A percentile compares a stretch with the other conserved stretches of the same genome.
These are phyloP conservation scores for Mizuhopecten yessoensis DNA, from an alignment of 1,140 invertebrate species.

Conservation along the genomic window DNA sequence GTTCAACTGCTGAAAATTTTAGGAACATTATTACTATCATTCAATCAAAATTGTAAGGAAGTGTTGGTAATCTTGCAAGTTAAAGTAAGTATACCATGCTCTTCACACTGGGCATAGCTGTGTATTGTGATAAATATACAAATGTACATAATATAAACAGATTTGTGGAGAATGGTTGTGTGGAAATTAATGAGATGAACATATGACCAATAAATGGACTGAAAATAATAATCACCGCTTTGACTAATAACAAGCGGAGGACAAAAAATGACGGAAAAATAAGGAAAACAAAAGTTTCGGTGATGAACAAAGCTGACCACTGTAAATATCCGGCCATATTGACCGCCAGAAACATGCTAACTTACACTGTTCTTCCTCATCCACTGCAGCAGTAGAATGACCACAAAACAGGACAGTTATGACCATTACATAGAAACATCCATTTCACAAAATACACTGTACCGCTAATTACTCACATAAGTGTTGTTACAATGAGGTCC, in stretches of 20 bases:
- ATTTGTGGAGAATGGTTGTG: neutral
- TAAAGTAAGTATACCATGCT: too few relatives aligned
- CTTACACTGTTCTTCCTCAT: slow-evolving; percentile 80
- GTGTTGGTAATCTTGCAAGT: too few relatives aligned
- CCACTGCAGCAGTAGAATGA: slow-evolving; percentile 67
- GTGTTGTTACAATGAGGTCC: too few relatives aligned
- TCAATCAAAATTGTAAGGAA: too few relatives aligned
- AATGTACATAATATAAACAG: too few relatives aligned
- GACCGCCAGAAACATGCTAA: slow-evolving; percentile 56
- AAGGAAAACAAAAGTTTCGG: neutral
- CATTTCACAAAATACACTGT: too few relatives aligned
- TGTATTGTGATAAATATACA: too few relatives aligned
- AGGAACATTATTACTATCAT: too few relatives aligned
- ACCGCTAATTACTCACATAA: too few relatives aligned
- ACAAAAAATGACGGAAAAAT: neutral
- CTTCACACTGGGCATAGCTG: too few relatives aligned
- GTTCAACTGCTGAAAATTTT: too few relatives aligned
- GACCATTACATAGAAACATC: too few relatives aligned
- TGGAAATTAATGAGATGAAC: neutral
- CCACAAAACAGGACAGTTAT: slow-evolving; percentile 40
- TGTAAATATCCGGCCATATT: neutral
- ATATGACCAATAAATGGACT: neutral
- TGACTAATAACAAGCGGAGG: neutral
- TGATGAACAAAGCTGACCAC: slow-evolving; percentile 30
- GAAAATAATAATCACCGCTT: neutral